These are phyloP conservation scores for Galerucella calmariensis DNA, from an alignment of 2,888 invertebrate species.

Conservation along the genomic window DNA sequence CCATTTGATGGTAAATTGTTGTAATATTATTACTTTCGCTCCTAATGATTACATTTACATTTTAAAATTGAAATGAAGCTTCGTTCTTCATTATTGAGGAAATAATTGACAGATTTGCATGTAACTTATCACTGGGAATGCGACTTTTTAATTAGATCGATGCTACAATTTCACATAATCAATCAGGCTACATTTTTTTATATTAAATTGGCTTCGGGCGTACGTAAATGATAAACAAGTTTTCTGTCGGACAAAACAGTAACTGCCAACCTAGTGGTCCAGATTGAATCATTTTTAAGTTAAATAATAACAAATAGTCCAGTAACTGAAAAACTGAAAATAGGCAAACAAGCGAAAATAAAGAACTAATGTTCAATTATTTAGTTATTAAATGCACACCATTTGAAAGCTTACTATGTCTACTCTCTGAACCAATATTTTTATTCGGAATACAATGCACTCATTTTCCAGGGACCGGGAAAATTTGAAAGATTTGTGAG, in stretches of 20 bases:
- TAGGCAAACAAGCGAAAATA: too few relatives aligned
- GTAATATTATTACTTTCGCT: not conserved
- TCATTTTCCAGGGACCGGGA: too few relatives aligned
- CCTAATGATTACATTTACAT: conserved; percentile 5
- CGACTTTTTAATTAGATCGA: not conserved
- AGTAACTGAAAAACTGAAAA: too few relatives aligned
- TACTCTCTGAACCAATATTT: too few relatives aligned
- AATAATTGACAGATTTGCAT: not conserved
- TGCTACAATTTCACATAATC: not conserved
- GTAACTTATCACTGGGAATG: not conserved
- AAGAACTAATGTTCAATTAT: too few relatives aligned
- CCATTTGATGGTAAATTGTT: not conserved
- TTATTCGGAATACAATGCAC: too few relatives aligned
- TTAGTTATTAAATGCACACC: too few relatives aligned
- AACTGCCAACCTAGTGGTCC: not conserved
- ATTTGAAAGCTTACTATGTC: too few relatives aligned
- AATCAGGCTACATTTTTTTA: not conserved
- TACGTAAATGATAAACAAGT: not conserved
- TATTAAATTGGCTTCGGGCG: not conserved
- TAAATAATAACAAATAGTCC: not conserved
- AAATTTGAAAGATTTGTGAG: too few relatives aligned
- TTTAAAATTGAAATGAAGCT: conserved; percentile 1
- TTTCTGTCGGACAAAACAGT: not conserved
- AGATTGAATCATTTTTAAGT: conserved; percentile 7
- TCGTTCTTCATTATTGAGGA: not conserved